Percentiles rank a stretch among this genome's conserved stretches.
Evolutionary conservation across 2,797 vertebrate species (phyloP).

Genomic region (Neosalanx taihuensis): DNA sequence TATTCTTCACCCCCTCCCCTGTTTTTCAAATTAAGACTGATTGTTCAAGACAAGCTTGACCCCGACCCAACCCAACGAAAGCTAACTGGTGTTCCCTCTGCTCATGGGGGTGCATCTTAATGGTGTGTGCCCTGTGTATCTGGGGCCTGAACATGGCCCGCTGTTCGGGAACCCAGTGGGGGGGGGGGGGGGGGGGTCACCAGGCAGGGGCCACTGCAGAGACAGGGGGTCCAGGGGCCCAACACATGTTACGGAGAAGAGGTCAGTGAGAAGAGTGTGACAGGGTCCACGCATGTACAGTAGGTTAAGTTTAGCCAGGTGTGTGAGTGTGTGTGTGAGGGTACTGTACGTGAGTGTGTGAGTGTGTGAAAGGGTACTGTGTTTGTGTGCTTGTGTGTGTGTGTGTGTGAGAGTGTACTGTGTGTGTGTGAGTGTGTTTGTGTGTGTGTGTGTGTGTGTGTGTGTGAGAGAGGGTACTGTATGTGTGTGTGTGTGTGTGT

Average conservation of each 20-base stretch:
- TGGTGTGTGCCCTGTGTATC: conserved; percentile 39
- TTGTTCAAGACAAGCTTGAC: conserved; percentile 18
- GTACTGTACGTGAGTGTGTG: conserved; percentile 5
- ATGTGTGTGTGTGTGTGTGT: neutral
- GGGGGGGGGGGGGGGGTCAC: conserved; percentile 27
- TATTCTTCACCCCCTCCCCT: conserved; percentile 25
- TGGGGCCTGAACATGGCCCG: conserved; percentile 22
- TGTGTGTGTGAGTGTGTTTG: neutral
- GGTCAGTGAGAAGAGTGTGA: conserved; percentile 12
- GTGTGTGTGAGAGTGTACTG: neutral
- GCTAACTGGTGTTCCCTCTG: conserved; percentile 19
- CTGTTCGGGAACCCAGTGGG: neutral
- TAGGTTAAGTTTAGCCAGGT: conserved; percentile 15
- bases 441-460: neutral
- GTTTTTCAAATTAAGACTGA: conserved; percentile 33
- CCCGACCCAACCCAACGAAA: neutral
- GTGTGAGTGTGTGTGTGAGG: neutral
- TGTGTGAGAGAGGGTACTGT: neutral
- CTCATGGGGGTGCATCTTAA: conserved; percentile 34
- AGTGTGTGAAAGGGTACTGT: neutral
- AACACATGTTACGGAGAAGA: conserved; percentile 13
- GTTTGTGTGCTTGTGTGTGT: neutral
- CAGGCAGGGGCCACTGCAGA: conserved; percentile 36
- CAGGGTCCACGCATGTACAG: neutral
- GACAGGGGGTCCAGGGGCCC: conserved; percentile 26